Percentiles rank a stretch among this genome's conserved stretches.
phyloP scores from a whole-genome alignment of 2,888 invertebrate genomes.

The Leucoma salicis region DNA sequence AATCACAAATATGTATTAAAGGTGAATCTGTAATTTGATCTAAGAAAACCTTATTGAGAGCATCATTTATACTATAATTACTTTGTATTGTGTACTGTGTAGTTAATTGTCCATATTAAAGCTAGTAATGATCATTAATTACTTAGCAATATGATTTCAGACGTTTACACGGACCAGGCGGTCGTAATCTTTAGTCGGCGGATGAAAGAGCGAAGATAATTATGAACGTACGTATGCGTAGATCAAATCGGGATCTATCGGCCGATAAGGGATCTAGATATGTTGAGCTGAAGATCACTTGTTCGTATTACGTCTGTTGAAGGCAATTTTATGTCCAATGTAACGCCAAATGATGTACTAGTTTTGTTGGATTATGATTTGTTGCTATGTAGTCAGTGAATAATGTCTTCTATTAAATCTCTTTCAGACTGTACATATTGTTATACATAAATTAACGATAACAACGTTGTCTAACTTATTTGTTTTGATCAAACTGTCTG shows the following conservation, averaged over 20 bases:
- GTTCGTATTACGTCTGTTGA: constrained; percentile 54
- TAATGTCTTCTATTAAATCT: constrained; percentile 16
- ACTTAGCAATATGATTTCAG: constrained; percentile 71
- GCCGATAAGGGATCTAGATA: constrained; percentile 76
- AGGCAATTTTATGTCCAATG: constrained; percentile 51
- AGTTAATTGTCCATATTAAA: constrained; percentile 66
- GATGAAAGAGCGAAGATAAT: constrained; percentile 77
- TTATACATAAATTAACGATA: too few species aligned
- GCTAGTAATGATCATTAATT: constrained; percentile 69
- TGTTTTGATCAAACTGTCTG: too few species aligned
- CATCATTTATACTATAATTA: constrained; percentile 42
- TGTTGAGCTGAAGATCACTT: constrained; percentile 55
- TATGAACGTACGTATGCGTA: constrained; percentile 77
- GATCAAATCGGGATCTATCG: constrained; percentile 76
- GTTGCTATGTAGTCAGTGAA: constrained; percentile 18
- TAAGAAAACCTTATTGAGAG: constrained; percentile 38
- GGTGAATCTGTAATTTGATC: constrained; percentile 36
- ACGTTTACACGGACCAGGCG: constrained; percentile 69
- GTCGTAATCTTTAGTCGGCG: constrained; percentile 73
- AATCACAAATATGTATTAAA: constrained; percentile 32
- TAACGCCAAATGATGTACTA: constrained; percentile 34
- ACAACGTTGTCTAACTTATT: too few species aligned
- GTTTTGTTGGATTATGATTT: constrained; percentile 32
- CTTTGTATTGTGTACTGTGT: constrained; percentile 47
- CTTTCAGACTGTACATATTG: too few species aligned